phyloP scores from a whole-genome alignment of 1,140 invertebrate genomes.

The Laupala kohalensis region DNA sequence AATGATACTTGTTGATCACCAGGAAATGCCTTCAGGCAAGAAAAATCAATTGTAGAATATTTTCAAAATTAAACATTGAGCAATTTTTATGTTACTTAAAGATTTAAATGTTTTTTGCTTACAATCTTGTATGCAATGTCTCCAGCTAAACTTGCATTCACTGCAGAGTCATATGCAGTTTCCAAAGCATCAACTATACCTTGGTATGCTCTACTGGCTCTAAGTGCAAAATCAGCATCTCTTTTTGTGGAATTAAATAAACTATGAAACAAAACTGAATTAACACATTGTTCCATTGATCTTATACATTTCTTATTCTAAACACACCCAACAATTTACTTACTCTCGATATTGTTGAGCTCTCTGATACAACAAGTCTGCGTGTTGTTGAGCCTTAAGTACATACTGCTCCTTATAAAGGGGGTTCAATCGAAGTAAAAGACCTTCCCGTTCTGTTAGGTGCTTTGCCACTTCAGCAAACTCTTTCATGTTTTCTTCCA shows the following conservation, averaged over 20 bases:
- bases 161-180: conserved; percentile 45
- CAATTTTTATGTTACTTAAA: neutral
- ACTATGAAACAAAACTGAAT: conserved; percentile 27
- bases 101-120: neutral
- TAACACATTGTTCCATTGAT: neutral
- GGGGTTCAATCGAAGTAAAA: conserved; percentile 47
- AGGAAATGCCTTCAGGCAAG: neutral
- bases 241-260: conserved; percentile 51
- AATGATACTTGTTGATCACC: neutral
- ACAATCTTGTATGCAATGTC: conserved; percentile 39
- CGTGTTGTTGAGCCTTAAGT: conserved; percentile 49
- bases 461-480: conserved; percentile 28
- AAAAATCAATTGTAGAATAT: neutral
- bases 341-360: conserved; percentile 46
- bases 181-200: conserved; percentile 56
- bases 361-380: conserved; percentile 41
- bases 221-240: conserved; percentile 51
- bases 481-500: conserved; percentile 20
- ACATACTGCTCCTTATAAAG: conserved; percentile 52
- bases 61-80: neutral
- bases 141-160: conserved; percentile 46
- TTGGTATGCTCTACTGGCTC: conserved; percentile 68
- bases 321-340: no score
- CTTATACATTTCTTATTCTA: no score
- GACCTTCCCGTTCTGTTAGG: conserved; percentile 41